Percentiles rank a stretch among this genome's conserved stretches.
Conservation (phyloP, 2,113 vertebrate genomes). For the Epinephelus lanceolatus region DNA sequence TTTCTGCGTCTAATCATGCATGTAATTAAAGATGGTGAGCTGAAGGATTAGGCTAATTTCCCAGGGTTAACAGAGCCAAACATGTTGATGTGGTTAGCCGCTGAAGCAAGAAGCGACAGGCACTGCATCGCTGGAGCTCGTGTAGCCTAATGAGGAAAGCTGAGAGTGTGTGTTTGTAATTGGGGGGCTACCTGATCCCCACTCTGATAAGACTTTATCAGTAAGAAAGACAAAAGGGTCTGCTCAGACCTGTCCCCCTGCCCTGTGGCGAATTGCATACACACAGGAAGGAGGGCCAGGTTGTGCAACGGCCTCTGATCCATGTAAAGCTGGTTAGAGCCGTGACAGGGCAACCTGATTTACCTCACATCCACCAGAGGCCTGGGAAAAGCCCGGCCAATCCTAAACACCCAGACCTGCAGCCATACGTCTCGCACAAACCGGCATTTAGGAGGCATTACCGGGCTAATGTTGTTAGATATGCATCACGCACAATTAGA, state of each 20-base stretch:
- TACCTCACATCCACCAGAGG: conserved; percentile 40
- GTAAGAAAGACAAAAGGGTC: conserved; percentile 38
- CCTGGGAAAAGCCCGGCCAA: conserved; percentile 42
- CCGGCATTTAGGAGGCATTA: conserved; percentile 46
- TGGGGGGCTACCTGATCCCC: conserved; percentile 14
- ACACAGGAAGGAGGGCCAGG: conserved; percentile 18
- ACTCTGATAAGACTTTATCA: conserved; percentile 62
- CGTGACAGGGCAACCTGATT: conserved; percentile 40
- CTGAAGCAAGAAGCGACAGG: conserved; percentile 49
- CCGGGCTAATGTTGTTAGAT: conserved; percentile 36
- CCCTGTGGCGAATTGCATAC: background rate
- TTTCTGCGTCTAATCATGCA: conserved; percentile 61
- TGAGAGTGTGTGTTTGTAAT: conserved; percentile 23
- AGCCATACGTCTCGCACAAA: conserved; percentile 41
- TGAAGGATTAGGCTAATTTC: conserved; percentile 67
- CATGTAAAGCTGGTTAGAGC: conserved; percentile 68
- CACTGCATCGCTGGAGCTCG: conserved; percentile 39
- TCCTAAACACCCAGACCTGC: conserved; percentile 20
- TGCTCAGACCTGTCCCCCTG: conserved; percentile 19
- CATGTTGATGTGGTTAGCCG: conserved; percentile 52
- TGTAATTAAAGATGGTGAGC: conserved; percentile 71
- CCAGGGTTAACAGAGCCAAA: conserved; percentile 60
- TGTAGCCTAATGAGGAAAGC: conserved; percentile 46
- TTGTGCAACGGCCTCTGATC: conserved; percentile 62
- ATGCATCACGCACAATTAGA: conserved; percentile 59